Evolutionary conservation across 2,888 invertebrate species (phyloP), one percentile per base, ranked within the genome.

Genomic region (Boloria selene): DNA sequence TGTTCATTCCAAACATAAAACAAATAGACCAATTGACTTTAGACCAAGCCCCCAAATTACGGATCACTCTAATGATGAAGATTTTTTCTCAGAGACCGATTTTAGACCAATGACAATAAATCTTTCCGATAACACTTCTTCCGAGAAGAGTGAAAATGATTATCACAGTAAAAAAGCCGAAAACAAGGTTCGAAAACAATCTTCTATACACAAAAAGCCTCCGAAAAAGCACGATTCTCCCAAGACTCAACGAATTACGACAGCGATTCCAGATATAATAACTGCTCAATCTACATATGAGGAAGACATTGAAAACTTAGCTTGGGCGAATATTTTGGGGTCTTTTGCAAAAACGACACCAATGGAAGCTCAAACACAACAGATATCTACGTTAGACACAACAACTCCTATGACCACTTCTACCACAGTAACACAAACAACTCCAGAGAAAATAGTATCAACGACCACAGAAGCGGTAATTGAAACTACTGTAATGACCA

Each of bases 321-420:
- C 86, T 67, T 90, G 90, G 90, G 85, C 85, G 7, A 87, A 86
- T 65, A 66, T 88, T 70, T 75, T 92, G 64, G 82, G 85, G 58
- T 87, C 88, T 18, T 88, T 90, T 70, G 80, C 83, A 38, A 88
- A 85, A 79, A 91, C 90, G 7, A 88, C 89, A n/a, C 90, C 90
- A 10, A 87, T 88, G 85, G 80, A 75, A 17, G 76, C 83, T 0
- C 74, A 83, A 44, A 85, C 78, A 69, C 79, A 79, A 16, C 80
- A 74, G 59, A 47, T 64, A 44, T 78, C 70, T 62, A 52, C 66
- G 31, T 71, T 71, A 18, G 81, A 79, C 73, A 80, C 72, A 26
- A 82, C 75, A 13, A 69, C 68, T 6, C 61, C 61, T 14, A 70
- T 64, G 61, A 67, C 69, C 38, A 65, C 68, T 44, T 75, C 81